Conservation (phyloP, 2,888 invertebrate genomes). For the Polyommatus icarus region DNA sequence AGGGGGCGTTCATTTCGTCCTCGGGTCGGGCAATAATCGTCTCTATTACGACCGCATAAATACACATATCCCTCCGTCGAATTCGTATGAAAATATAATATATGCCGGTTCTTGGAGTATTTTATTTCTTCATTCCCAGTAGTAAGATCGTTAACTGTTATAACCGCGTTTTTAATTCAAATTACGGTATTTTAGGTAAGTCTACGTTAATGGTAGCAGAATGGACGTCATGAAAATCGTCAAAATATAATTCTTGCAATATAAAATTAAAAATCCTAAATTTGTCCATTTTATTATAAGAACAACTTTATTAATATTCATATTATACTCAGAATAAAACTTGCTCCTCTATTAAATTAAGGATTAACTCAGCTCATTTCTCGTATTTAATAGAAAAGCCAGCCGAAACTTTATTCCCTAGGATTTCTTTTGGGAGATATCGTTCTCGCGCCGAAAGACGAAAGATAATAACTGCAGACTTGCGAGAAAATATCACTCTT, state of each 20-base stretch:
- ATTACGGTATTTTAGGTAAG: background rate
- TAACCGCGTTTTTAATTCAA: background rate
- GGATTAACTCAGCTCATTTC: background rate
- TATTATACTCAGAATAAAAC: background rate
- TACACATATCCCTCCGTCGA: background rate
- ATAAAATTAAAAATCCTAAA: too few relatives aligned
- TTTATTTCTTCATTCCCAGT: slow-evolving; percentile 12
- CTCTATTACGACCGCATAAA: slow-evolving; percentile 34
- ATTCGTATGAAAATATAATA: background rate
- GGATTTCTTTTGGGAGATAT: slow-evolving; percentile 9
- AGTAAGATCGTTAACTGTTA: background rate
- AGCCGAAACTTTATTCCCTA: slow-evolving; percentile 1
- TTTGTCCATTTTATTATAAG: too few relatives aligned
- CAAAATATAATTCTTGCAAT: background rate
- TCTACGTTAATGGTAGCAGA: background rate
- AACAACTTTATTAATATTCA: too few relatives aligned
- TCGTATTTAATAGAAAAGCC: background rate
- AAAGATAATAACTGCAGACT: slow-evolving; percentile 15
- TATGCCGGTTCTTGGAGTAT: background rate
- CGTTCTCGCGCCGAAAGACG: background rate
- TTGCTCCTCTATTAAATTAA: background rate
- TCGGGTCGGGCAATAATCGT: slow-evolving; percentile 31
- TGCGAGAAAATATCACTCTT: background rate
- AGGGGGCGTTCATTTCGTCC: slow-evolving; percentile 31
- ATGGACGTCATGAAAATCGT: background rate